Base-by-base conservation (phyloP, 2,797 vertebrate species). In the Micropoecilia bifurca region DNA sequence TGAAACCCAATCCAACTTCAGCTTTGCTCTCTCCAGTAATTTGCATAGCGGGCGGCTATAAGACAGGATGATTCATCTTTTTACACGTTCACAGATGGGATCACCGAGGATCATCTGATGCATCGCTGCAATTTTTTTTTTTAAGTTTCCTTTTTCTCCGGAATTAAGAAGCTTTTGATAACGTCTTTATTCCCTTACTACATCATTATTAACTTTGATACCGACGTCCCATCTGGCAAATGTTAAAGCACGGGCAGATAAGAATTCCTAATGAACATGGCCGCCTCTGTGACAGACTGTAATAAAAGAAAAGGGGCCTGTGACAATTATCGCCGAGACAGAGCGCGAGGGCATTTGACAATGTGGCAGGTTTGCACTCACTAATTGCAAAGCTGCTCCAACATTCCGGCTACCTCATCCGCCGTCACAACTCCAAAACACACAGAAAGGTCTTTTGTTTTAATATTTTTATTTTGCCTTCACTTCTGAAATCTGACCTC, bases 191-290 rank as follows among this genome's bases (percentile, higher is more conserved):
- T 95, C 96, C 93, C 93, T 94, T 93, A 94, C 93, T 91, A 96
- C 94, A 96, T 95, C 94, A 95, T 96, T 95, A 96, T 96, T 95
- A 96, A 94, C 95, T 93, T 94, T 94, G 95, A 96, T 95, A 94
- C 90, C 88, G 77, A 90, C 48, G 87, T 91, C 92, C 94, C 95
- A 96, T 96, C 95, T 96, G 96, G 94, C 94, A 93, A 93, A 95
- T 92, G 94, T 93, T 95, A 92, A 93, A 93, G 93, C 89, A 88
- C 91, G 88, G 86, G 86, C 87, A 95, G 95, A 96, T 96, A 96
- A 95, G 95, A 94, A 94, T 93, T 93, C 92, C 86, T 96, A 96
- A 96, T 96, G 95, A 96, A 93, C 92, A 88, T 85, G 92, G 90
- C 92, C 93, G 93, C 94, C 92, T 95, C 87, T 91, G 82, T 92